Percentiles rank a stretch among this genome's conserved stretches.
phyloP scores from a whole-genome alignment of 2,888 invertebrate species.

The Glaucopsyche alexis region DNA sequence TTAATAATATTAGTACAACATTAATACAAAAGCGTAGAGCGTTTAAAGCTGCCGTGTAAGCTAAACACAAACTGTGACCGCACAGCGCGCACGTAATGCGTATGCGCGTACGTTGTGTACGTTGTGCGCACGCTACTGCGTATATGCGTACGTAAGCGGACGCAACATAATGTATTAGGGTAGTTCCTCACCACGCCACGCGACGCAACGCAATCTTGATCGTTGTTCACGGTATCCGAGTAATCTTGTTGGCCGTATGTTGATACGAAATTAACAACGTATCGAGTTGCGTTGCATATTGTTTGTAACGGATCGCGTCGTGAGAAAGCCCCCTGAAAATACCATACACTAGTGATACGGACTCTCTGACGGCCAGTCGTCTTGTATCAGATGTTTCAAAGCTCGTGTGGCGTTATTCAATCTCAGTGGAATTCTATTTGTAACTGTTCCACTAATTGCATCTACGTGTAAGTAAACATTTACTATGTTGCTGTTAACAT shows the following conservation, averaged over 20 bases:
- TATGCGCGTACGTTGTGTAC: constrained; percentile 33
- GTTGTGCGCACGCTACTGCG: constrained; percentile 32
- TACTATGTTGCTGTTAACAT: constrained; percentile 18
- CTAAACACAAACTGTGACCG: constrained; percentile 23
- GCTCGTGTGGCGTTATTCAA: constrained; percentile 10
- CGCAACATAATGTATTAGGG: constrained; percentile 44
- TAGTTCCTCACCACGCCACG: constrained; percentile 47
- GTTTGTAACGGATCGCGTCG: constrained; percentile 47
- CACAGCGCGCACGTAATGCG: constrained; percentile 1
- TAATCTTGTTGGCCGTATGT: constrained; percentile 43
- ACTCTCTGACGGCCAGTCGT: constrained; percentile 1
- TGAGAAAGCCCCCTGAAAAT: constrained; percentile 48
- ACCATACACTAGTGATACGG: constrained; percentile 40
- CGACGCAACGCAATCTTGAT: constrained; percentile 44
- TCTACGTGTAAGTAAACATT: constrained; percentile 31
- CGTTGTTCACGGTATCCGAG: constrained; percentile 41
- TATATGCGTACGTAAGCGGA: constrained; percentile 38
- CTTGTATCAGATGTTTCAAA: background rate
- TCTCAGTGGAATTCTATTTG: background rate
- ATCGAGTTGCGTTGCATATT: constrained; percentile 46
- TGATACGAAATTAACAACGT: constrained; percentile 46
- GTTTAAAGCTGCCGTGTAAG: constrained; percentile 26
- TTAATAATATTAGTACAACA: constrained; percentile 30
- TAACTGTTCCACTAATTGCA: constrained; percentile 34
- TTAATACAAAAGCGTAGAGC: constrained; percentile 29